phyloP scores from a whole-genome alignment of 2,113 vertebrate species.

The Microcebus griseorufus region DNA sequence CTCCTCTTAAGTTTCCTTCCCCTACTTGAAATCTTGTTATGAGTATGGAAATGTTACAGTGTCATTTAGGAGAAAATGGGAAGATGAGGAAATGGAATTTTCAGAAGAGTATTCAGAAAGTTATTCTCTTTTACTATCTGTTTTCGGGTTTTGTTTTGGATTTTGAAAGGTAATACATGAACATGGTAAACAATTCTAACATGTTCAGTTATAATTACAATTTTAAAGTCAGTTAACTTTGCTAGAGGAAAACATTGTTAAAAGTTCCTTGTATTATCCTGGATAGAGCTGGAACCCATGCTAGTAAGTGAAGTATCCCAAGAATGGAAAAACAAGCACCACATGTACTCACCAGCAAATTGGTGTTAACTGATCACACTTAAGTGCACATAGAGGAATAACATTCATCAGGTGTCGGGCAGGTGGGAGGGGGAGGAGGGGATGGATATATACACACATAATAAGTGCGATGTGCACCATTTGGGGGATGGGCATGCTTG shows the following conservation, averaged over 20 bases:
- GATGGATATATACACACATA: too few relatives aligned
- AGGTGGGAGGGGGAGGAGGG: too few relatives aligned
- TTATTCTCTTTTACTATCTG: background rate
- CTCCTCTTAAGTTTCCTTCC: background rate
- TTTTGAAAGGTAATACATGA: background rate
- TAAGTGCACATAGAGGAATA: too few relatives aligned
- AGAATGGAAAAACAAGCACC: too few relatives aligned
- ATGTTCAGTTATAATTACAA: background rate
- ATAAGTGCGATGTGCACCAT: too few relatives aligned
- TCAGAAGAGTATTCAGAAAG: background rate
- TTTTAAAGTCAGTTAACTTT: background rate
- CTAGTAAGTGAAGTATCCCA: too few relatives aligned
- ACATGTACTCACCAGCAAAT: too few relatives aligned
- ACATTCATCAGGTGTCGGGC: too few relatives aligned
- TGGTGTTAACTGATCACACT: too few relatives aligned
- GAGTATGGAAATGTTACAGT: background rate
- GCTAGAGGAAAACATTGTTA: background rate
- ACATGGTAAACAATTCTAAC: background rate
- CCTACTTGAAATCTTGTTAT: background rate
- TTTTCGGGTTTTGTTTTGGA: background rate
- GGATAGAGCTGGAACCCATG: too few relatives aligned
- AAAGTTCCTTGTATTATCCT: background rate
- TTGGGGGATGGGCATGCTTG: too few relatives aligned
- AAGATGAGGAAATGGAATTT: background rate
- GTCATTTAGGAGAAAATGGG: background rate